Evolutionary conservation across 2,113 vertebrate genomes (phyloP).

Genomic region (Scopus umbretta): DNA sequence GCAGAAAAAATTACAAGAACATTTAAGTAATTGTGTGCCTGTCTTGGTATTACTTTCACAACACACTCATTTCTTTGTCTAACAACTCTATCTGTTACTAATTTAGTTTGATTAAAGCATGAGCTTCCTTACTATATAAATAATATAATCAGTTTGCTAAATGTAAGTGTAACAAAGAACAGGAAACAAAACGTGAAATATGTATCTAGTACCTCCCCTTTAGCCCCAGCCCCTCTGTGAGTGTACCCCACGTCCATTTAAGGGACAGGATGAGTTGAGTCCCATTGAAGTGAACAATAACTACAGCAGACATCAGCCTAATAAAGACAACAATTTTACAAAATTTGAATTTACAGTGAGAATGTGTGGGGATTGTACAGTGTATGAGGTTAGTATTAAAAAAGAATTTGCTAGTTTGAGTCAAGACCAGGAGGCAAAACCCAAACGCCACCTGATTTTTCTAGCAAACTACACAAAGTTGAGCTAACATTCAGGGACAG

Average conservation of each 20-base stretch:
- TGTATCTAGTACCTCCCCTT: neutral
- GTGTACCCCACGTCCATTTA: neutral
- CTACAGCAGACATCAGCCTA: neutral
- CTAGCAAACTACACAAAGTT: neutral
- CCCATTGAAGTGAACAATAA: neutral
- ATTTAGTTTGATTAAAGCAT: neutral
- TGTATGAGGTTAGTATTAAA: neutral
- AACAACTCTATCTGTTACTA: neutral
- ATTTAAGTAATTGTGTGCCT: neutral
- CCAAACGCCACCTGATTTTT: neutral
- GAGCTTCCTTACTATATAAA: neutral
- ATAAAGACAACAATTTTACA: neutral
- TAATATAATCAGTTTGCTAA: neutral
- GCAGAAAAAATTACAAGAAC: neutral
- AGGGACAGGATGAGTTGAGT: neutral
- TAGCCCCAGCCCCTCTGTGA: neutral
- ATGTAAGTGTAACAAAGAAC: neutral
- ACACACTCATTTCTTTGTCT: neutral
- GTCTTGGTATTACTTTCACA: neutral
- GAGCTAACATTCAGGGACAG: neutral
- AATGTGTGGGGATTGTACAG: neutral
- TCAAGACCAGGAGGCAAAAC: neutral
- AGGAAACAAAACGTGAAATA: neutral
- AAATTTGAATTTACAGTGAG: neutral
- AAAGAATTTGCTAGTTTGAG: neutral